phyloP scores from a whole-genome alignment of 1,140 invertebrate species.

The Vanessa tameamea region DNA sequence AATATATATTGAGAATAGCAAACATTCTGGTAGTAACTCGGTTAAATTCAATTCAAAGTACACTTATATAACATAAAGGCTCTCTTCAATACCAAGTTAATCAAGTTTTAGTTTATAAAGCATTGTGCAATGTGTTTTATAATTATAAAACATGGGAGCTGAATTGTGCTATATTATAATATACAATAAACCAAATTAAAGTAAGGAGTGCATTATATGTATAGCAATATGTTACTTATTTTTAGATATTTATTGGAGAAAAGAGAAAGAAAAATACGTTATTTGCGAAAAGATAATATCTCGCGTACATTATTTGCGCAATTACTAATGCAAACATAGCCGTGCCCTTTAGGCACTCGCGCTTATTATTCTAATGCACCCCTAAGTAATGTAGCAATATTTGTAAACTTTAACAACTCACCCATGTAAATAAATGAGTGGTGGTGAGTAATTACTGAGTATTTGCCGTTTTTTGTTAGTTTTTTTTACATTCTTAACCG shows the following conservation, averaged over 20 bases:
- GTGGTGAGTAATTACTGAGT: too few relatives aligned
- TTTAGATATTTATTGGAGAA: not conserved
- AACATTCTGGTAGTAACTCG: not conserved
- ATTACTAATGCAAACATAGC: slow-evolving; percentile 16
- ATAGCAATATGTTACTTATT: too few relatives aligned
- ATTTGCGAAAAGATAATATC: not conserved
- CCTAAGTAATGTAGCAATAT: not conserved
- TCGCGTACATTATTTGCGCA: not conserved
- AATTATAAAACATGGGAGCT: too few relatives aligned
- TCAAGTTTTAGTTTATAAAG: too few relatives aligned
- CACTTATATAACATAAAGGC: not conserved
- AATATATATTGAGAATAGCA: slow-evolving; percentile 5
- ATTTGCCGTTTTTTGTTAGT: too few relatives aligned
- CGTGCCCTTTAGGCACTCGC: not conserved
- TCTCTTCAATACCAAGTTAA: not conserved
- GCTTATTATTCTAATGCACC: not conserved
- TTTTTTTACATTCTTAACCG: too few relatives aligned
- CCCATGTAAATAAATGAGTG: too few relatives aligned
- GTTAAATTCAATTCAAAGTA: not conserved
- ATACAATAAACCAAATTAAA: too few relatives aligned
- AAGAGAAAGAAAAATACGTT: too few relatives aligned
- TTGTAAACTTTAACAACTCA: not conserved
- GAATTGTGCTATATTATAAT: too few relatives aligned
- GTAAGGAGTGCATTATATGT: too few relatives aligned
- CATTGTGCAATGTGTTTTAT: too few relatives aligned